Conservation (phyloP, 2,888 invertebrate genomes). For the Caenorhabditis sulstoni region DNA sequence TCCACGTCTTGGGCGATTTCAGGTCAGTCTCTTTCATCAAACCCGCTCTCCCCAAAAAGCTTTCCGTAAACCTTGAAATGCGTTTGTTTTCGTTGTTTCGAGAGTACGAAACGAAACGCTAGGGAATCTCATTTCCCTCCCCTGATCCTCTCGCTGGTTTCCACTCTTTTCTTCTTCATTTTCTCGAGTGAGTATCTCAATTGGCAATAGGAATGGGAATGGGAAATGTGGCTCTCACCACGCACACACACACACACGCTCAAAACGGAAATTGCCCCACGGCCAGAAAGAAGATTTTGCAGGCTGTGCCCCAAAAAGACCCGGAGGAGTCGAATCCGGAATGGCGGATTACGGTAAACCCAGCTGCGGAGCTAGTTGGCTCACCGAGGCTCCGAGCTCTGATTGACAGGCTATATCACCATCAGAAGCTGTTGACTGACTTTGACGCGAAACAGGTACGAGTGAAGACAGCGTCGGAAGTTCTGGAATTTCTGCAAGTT, state of each 20-base stretch:
- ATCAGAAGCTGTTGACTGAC: slow-evolving; percentile 71
- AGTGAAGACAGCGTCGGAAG: neutral
- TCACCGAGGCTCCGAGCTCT: slow-evolving; percentile 65
- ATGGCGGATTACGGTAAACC: slow-evolving; percentile 78
- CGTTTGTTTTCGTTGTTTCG: slow-evolving; percentile 6
- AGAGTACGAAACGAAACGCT: slow-evolving; percentile 18
- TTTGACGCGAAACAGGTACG: slow-evolving; percentile 71
- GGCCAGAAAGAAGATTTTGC: slow-evolving; percentile 5
- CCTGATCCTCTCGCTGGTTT: slow-evolving; percentile 3
- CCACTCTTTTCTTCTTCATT: slow-evolving; percentile 18
- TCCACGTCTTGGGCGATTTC: slow-evolving; percentile 74
- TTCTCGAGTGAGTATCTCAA: slow-evolving; percentile 23
- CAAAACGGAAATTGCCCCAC: slow-evolving; percentile 4
- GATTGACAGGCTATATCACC: slow-evolving; percentile 74
- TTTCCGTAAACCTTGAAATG: neutral
- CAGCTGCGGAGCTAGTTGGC: slow-evolving; percentile 73
- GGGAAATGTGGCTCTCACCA: slow-evolving; percentile 10
- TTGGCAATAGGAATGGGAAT: slow-evolving; percentile 3
- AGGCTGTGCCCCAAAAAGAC: slow-evolving; percentile 78
- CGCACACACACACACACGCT: neutral
- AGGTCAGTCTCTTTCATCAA: slow-evolving; percentile 64
- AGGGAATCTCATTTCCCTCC: slow-evolving; percentile 30
- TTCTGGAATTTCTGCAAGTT: neutral
- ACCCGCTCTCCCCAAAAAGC: neutral
- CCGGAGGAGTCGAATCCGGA: slow-evolving; percentile 72